Percentiles rank a stretch among this genome's conserved stretches.
These are phyloP conservation scores for Melanotaenia duboulayi DNA, from an alignment of 2,113 vertebrate genomes.

Conservation along the genomic window DNA sequence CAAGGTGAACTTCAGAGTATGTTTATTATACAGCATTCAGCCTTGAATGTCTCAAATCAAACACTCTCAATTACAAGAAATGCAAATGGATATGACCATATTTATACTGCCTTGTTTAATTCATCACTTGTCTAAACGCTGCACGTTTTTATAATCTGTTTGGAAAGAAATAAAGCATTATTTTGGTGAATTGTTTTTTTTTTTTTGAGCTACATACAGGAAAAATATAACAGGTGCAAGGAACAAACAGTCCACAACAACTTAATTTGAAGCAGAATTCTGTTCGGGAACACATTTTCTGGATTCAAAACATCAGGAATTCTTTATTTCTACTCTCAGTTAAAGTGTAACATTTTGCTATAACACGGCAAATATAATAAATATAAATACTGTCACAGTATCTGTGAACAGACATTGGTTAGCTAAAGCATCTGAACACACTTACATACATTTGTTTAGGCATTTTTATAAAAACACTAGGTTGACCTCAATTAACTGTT, in stretches of 20 bases:
- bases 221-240: neutral
- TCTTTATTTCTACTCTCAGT: neutral
- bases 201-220: neutral
- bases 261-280: neutral
- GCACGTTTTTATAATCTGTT: slow-evolving; percentile 18
- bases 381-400: neutral
- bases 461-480: no score
- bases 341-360: no score
- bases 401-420: neutral
- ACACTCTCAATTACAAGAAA: slow-evolving; percentile 11
- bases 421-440: neutral
- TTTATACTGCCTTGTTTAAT: neutral
- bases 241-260: neutral
- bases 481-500: neutral
- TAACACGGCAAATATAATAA: no score
- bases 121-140: neutral
- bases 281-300: neutral
- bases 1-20: no score
- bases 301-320: neutral
- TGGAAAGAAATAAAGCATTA: slow-evolving; percentile 3
- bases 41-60: neutral
- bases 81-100: slow-evolving; percentile 2
- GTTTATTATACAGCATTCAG: neutral
- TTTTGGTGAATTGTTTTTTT: slow-evolving; percentile 12
- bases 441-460: neutral